Percentiles rank a stretch among this genome's conserved stretches.
phyloP scores from a whole-genome alignment of 2,888 invertebrate genomes.

The Osmoderma eremita region DNA sequence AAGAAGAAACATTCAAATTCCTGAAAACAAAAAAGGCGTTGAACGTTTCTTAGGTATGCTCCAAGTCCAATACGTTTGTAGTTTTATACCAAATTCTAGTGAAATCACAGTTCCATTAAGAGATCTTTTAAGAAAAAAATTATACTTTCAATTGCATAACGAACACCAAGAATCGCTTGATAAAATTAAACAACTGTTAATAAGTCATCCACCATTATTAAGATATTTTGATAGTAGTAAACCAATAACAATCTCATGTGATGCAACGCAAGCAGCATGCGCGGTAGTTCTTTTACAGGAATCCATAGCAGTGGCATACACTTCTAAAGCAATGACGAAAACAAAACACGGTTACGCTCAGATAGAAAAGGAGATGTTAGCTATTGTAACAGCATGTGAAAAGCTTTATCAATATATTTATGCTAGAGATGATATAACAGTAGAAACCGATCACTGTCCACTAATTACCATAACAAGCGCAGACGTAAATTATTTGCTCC shows the following conservation, averaged over 20 bases:
- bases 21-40: too few species aligned
- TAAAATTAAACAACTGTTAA: slow-evolving; percentile 4
- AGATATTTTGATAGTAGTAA: slow-evolving; percentile 4
- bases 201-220: slow-evolving; percentile 4
- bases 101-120: too few species aligned
- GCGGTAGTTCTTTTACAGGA: slow-evolving; percentile 55
- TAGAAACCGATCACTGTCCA: slow-evolving; percentile 45
- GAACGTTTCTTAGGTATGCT: too few species aligned
- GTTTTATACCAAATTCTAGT: too few species aligned
- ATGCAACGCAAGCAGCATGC: slow-evolving; percentile 39
- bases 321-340: slow-evolving; percentile 49
- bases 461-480: slow-evolving; percentile 23
- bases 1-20: too few species aligned
- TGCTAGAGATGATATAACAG: slow-evolving; percentile 17
- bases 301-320: slow-evolving; percentile 54
- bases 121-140: too few species aligned
- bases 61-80: too few species aligned
- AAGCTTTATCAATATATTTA: slow-evolving; percentile 55
- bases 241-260: slow-evolving; percentile 20
- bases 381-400: slow-evolving; percentile 53
- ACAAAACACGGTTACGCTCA: slow-evolving; percentile 52
- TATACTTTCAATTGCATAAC: too few species aligned
- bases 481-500: too few species aligned
- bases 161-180: too few species aligned
- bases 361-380: slow-evolving; percentile 55